phyloP scores from a whole-genome alignment of 1,140 invertebrate genomes.

The Mya arenaria region DNA sequence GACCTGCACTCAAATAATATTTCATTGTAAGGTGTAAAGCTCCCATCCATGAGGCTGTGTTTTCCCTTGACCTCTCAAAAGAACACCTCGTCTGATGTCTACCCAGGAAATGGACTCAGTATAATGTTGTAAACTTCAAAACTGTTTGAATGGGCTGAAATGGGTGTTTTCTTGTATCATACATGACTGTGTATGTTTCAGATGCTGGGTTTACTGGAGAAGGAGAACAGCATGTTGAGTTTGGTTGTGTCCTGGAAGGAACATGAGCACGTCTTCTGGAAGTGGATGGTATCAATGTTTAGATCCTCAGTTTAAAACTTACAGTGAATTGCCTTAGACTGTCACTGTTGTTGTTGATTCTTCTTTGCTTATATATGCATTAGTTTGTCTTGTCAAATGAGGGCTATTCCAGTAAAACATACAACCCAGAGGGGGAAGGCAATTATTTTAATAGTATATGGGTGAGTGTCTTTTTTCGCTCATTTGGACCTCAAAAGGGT shows the following conservation, averaged over 20 bases:
- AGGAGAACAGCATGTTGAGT: slow-evolving; percentile 69
- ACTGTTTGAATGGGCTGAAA: neutral
- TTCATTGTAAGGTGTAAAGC: too few species aligned
- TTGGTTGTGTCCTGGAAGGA: slow-evolving; percentile 69
- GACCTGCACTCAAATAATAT: neutral
- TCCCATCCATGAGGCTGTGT: too few species aligned
- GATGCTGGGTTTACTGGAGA: slow-evolving; percentile 68
- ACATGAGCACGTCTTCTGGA: slow-evolving; percentile 74
- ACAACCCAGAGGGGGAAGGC: too few species aligned
- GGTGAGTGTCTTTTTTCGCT: too few species aligned
- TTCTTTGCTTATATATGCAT: neutral
- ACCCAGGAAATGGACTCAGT: neutral
- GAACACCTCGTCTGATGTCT: neutral
- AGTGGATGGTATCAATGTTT: slow-evolving; percentile 73
- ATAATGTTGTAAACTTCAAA: neutral
- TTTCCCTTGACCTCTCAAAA: too few species aligned
- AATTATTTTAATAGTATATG: too few species aligned
- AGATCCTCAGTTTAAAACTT: neutral
- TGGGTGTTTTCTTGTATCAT: neutral
- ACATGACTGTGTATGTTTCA: slow-evolving; percentile 34
- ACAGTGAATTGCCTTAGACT: neutral
- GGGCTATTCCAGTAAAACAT: neutral
- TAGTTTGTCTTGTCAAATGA: neutral
- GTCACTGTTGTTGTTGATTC: neutral
- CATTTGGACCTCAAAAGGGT: too few species aligned